Evolutionary conservation across 2,113 vertebrate species (phyloP), one percentile per base, ranked within the genome.

Genomic region (Anhinga rufa): DNA sequence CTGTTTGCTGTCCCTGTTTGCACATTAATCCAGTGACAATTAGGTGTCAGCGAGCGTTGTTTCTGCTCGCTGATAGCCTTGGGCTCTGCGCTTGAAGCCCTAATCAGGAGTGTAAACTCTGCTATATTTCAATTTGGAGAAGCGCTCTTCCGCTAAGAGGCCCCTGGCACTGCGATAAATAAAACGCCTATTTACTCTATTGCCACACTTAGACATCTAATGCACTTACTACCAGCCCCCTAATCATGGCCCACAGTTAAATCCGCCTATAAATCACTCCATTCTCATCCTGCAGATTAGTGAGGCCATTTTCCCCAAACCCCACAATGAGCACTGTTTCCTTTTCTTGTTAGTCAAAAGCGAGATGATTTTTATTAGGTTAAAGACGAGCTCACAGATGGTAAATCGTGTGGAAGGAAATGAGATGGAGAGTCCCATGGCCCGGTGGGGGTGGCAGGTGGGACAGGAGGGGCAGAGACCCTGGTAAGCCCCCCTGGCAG

Each of bases 51-150:
- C 96, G 34, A 98, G 98, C 98, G 97, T 98, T 98, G 98, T 97
- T 99, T 98, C 98, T 98, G 98, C 98, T 98, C 98, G 98, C 99
- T 98, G 99, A 98, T 98, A 98, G 99, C 99, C 99, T 99, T 98
- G 99, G 99, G 99, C 99, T 98, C 98, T 97, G 98, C 96, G 99
- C 99, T 99, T 98, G 98, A 98, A 98, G 98, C 99, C 98, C 99
- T 99, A 99, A 99, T 99, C 99, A 99, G 99, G 99, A 99, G 99
- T 98, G 99, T 99, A 99, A 99, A 99, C 99, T 99, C 99, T 98
- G 98, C 99, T 99, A 99, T 99, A 99, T 99, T 99, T 99, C 99
- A 99, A 99, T 99, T 99, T 99, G 98, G 99, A 99, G 98, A 99
- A 98, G 98, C 98, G 98, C 99, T 99, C 99, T 99, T 99, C 99